Evolutionary conservation across 2,888 invertebrate genomes (phyloP).

Genomic region (Patella caerulea): DNA sequence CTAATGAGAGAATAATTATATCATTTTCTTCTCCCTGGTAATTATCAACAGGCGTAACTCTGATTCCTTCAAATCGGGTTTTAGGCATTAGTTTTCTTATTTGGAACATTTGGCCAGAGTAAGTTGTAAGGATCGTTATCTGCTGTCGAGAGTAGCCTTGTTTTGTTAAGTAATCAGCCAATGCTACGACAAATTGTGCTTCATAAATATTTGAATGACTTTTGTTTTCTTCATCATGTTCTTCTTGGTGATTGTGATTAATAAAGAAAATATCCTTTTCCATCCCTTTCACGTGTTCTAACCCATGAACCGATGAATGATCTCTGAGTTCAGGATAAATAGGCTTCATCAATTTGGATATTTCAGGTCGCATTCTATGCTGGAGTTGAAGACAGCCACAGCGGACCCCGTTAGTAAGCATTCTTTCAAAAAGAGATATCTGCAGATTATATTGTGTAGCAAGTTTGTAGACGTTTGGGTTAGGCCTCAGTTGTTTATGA

Average conservation of each 20-base stretch:
- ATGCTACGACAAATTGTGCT: constrained; percentile 53
- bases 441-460: constrained; percentile 78
- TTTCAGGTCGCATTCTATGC: constrained; percentile 74
- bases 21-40: constrained; percentile 70
- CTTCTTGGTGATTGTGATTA: constrained; percentile 53
- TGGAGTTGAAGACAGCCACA: constrained; percentile 77
- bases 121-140: constrained; percentile 64
- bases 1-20: constrained; percentile 65
- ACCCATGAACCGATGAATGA: constrained; percentile 49
- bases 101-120: constrained; percentile 60
- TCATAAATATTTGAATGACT: constrained; percentile 61
- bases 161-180: constrained; percentile 57
- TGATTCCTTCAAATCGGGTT: constrained; percentile 36
- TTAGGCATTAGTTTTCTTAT: constrained; percentile 51
- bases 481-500: constrained; percentile 84
- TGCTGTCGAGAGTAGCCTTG: constrained; percentile 60
- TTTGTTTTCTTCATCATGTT: constrained; percentile 38
- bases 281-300: constrained; percentile 54
- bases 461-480: constrained; percentile 79
- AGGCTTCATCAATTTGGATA: constrained; percentile 43
- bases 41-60: constrained; percentile 60
- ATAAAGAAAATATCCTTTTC: constrained; percentile 58
- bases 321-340: constrained; percentile 54
- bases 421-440: constrained; percentile 84
- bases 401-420: constrained; percentile 79